A percentile compares a stretch with the other conserved stretches of the same genome.
phyloP scores from a whole-genome alignment of 2,797 vertebrate species.

The Leucoraja ocellata region DNA sequence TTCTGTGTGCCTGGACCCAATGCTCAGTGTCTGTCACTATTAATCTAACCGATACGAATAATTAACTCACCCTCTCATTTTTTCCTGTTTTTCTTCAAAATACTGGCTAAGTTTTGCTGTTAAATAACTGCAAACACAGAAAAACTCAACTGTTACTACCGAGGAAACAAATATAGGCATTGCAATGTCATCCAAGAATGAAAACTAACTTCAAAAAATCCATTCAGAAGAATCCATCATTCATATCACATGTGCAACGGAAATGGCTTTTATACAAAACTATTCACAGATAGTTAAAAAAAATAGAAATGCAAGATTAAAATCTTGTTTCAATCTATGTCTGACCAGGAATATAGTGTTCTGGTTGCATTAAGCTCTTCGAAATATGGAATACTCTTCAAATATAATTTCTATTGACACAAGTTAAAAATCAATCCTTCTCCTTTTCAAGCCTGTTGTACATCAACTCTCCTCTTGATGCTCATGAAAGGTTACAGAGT shows the following conservation, averaged over 20 bases:
- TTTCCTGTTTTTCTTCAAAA: slow-evolving; percentile 13
- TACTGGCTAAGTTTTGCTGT: slow-evolving; percentile 28
- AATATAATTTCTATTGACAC: neutral
- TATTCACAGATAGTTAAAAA: neutral
- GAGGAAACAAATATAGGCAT: neutral
- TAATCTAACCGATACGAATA: neutral
- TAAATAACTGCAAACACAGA: slow-evolving; percentile 26
- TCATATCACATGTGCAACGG: neutral
- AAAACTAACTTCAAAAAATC: neutral
- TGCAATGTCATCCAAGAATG: neutral
- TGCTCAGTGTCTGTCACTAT: neutral
- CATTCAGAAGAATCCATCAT: neutral
- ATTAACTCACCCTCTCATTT: slow-evolving; percentile 8
- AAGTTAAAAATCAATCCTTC: neutral
- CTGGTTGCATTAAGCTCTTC: no score
- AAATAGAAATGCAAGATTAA: neutral
- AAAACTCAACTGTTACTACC: slow-evolving; percentile 29
- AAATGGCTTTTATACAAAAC: neutral
- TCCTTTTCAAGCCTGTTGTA: neutral
- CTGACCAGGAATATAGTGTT: neutral
- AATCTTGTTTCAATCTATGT: neutral
- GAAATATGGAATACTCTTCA: neutral
- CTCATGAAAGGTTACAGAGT: neutral
- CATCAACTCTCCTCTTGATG: neutral
- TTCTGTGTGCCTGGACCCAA: neutral